A percentile compares a stretch with the other conserved stretches of the same genome.
Evolutionary conservation across 2,797 vertebrate genomes (phyloP).

Genomic region (Eurystomus glaucurus): DNA sequence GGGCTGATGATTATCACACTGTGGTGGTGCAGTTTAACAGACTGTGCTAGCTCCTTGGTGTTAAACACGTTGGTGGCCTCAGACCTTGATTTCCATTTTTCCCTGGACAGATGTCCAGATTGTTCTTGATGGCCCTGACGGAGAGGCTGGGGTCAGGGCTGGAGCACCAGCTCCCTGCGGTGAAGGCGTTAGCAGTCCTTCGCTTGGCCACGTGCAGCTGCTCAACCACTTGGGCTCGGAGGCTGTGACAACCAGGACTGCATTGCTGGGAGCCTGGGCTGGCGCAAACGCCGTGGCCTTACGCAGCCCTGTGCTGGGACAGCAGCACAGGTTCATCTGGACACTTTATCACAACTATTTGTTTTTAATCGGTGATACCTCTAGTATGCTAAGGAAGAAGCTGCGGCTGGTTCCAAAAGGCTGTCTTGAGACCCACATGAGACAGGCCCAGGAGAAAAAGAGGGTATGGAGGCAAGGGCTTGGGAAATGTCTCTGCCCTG

Average conservation of each 20-base stretch:
- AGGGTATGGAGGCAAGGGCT: neutral
- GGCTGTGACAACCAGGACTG: neutral
- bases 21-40: neutral
- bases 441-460: neutral
- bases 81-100: neutral
- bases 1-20: neutral
- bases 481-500: neutral
- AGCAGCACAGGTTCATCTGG: rapidly evolving
- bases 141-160: constrained; percentile 5
- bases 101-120: neutral
- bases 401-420: neutral
- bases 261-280: neutral
- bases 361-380: neutral
- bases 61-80: neutral
- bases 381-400: neutral
- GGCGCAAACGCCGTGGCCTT: rapidly evolving
- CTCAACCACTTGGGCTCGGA: neutral
- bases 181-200: neutral
- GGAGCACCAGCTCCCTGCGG: neutral
- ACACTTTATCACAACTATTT: neutral
- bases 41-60: neutral
- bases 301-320: neutral
- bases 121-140: neutral
- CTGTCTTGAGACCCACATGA: neutral
- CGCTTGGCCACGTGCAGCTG: rapidly evolving